Conservation (phyloP, 1,140 invertebrate species). For the Aethina tumida region DNA sequence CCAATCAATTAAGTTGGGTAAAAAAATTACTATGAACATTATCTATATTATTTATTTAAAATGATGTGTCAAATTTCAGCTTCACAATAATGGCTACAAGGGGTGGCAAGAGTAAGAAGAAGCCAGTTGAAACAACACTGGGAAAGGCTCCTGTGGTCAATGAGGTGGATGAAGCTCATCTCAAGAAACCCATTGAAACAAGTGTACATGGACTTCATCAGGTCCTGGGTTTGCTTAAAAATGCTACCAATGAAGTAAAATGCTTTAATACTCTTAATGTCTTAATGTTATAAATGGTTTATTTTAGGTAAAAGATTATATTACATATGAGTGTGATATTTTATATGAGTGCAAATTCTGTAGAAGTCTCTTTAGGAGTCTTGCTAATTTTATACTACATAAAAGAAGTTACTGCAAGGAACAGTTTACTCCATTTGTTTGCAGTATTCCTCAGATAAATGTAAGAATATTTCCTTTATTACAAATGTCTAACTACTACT, state of each 20-base stretch:
- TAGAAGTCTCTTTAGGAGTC: conserved; percentile 45
- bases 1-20: too few species aligned
- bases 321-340: conserved; percentile 50
- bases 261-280: background rate
- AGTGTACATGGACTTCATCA: conserved; percentile 34
- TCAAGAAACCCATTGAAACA: conserved; percentile 35
- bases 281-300: conserved; percentile 5
- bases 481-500: background rate
- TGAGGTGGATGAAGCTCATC: conserved; percentile 28
- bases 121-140: conserved; percentile 22
- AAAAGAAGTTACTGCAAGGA: conserved; percentile 47
- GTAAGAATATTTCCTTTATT: conserved; percentile 2
- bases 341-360: conserved; percentile 53
- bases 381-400: conserved; percentile 51
- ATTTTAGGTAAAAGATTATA: conserved; percentile 39
- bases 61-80: too few species aligned
- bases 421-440: conserved; percentile 11
- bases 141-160: conserved; percentile 20
- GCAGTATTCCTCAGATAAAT: background rate
- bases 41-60: too few species aligned
- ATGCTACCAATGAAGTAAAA: conserved; percentile 36
- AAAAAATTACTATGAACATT: too few species aligned
- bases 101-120: conserved; percentile 20
- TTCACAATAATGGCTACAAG: conserved; percentile 18
- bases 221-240: conserved; percentile 31